Evolutionary conservation across 2,888 invertebrate genomes (phyloP).

Genomic region (Gerris lacustris): DNA sequence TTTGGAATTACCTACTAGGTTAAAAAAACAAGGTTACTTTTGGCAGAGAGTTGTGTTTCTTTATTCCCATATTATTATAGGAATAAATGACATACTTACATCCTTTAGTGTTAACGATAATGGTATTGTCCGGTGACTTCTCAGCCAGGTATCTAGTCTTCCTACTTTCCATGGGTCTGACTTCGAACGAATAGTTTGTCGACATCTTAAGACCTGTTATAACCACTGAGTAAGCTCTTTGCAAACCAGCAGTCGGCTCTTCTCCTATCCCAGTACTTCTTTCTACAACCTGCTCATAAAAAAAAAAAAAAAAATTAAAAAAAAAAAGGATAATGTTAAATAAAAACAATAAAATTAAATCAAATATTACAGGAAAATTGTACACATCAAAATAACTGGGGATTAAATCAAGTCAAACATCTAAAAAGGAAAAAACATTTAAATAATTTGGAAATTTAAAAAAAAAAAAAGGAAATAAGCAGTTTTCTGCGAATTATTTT

Average conservation of each 20-base stretch:
- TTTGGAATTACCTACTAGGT: too few relatives aligned
- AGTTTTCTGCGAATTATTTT: too few relatives aligned
- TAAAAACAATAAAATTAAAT: constrained; percentile 17
- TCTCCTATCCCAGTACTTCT: constrained; percentile 8
- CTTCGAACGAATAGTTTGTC: constrained; percentile 68
- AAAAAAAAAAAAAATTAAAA: constrained; percentile 29
- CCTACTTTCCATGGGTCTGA: constrained; percentile 43
- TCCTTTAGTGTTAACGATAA: constrained; percentile 69
- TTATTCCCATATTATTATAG: too few relatives aligned
- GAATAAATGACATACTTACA: constrained; percentile 46
- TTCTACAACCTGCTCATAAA: constrained; percentile 28
- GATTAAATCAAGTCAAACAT: too few relatives aligned
- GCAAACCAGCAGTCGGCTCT: neutral
- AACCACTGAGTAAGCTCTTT: constrained; percentile 42
- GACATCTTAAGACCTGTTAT: constrained; percentile 65
- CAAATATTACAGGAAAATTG: too few relatives aligned
- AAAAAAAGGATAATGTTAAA: constrained; percentile 29
- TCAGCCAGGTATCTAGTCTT: constrained; percentile 33
- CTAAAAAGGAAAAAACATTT: too few relatives aligned
- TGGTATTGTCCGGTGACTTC: constrained; percentile 47
- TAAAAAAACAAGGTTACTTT: too few relatives aligned
- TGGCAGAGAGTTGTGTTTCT: too few relatives aligned
- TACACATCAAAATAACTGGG: too few relatives aligned
- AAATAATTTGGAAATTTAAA: too few relatives aligned
- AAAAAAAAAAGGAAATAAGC: too few relatives aligned